Conservation (phyloP, 1,140 invertebrate species). For the Phenacoccus solenopsis region DNA sequence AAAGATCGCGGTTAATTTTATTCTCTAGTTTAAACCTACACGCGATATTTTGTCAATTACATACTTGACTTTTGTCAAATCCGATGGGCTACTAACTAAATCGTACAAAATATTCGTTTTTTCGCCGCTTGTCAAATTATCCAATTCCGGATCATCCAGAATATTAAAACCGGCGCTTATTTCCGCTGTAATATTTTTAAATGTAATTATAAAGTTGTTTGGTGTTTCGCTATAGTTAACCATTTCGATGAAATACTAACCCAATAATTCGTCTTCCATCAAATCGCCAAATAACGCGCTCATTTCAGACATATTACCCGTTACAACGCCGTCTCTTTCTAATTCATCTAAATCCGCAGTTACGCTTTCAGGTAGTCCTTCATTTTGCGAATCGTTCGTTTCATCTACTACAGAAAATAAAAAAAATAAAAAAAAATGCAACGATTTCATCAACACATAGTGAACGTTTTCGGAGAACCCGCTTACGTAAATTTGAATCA, state of each 20-base stretch:
- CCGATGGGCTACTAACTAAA: slow-evolving; percentile 35
- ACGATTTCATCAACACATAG: neutral
- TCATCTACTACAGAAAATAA: slow-evolving; percentile 11
- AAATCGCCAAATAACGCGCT: slow-evolving; percentile 65
- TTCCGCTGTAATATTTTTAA: slow-evolving; percentile 44
- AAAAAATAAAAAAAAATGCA: neutral
- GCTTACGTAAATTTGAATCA: neutral
- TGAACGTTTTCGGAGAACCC: no score
- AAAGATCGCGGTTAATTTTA: neutral
- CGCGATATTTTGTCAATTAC: neutral
- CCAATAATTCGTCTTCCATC: slow-evolving; percentile 74
- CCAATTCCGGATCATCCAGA: slow-evolving; percentile 84
- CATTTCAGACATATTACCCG: slow-evolving; percentile 52
- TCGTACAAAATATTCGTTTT: slow-evolving; percentile 65
- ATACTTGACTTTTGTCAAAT: neutral
- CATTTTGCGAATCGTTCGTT: slow-evolving; percentile 24
- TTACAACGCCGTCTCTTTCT: slow-evolving; percentile 47
- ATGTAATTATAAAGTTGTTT: no score
- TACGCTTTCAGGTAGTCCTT: slow-evolving; percentile 63
- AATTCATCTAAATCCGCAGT: slow-evolving; percentile 66
- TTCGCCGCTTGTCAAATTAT: slow-evolving; percentile 55
- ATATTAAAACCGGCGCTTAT: slow-evolving; percentile 93
- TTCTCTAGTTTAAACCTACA: neutral
- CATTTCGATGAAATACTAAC: slow-evolving; percentile 34
- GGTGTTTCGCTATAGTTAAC: no score